phyloP scores from a whole-genome alignment of 2,797 vertebrate species.

The Helostoma temminkii region DNA sequence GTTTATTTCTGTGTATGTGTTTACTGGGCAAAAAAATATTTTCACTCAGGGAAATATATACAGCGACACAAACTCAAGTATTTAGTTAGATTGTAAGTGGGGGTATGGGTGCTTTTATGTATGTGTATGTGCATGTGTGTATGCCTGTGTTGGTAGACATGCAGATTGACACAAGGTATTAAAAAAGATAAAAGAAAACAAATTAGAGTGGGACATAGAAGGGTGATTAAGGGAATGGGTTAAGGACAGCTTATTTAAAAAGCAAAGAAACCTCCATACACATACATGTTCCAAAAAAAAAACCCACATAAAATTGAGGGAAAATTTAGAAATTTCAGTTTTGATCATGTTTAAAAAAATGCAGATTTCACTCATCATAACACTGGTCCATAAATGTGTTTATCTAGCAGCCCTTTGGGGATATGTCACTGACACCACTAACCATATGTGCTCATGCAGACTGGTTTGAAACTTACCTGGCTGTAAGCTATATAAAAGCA shows the following conservation, averaged over 20 bases:
- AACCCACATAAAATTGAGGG: too few relatives aligned
- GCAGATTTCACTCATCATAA: neutral
- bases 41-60: slow-evolving; percentile 45
- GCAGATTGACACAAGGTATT: slow-evolving; percentile 4
- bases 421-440: too few relatives aligned
- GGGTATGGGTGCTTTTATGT: slow-evolving; percentile 3
- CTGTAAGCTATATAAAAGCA: too few relatives aligned
- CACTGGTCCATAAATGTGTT: neutral
- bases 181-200: slow-evolving; percentile 16
- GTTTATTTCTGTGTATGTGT: slow-evolving; percentile 30
- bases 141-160: neutral
- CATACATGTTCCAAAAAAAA: neutral
- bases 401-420: neutral
- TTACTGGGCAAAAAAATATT: slow-evolving; percentile 11
- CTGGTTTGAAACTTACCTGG: too few relatives aligned
- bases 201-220: neutral
- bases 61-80: slow-evolving; percentile 26
- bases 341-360: neutral
- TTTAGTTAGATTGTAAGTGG: slow-evolving; percentile 13
- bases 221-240: neutral
- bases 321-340: neutral
- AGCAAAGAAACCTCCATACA: slow-evolving; percentile 6
- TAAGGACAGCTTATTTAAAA: neutral
- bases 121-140: slow-evolving; percentile 7
- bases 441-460: too few relatives aligned